phyloP scores from a whole-genome alignment of 2,888 invertebrate species.

The Fragum sueziense region DNA sequence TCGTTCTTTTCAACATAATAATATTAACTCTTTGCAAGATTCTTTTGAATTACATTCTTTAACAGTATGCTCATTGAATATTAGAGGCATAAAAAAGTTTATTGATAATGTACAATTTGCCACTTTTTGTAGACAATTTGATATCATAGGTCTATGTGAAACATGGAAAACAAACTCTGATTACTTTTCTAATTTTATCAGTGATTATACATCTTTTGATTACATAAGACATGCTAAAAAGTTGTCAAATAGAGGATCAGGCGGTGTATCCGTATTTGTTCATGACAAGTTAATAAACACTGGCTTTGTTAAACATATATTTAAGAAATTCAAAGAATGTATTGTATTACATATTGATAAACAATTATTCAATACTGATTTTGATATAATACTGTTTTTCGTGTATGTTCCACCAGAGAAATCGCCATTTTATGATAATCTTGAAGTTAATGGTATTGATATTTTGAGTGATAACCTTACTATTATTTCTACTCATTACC shows the following conservation, averaged over 20 bases:
- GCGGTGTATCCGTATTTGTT: conserved; percentile 10
- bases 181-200: conserved; percentile 3
- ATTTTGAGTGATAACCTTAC: not conserved
- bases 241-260: not conserved
- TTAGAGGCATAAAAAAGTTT: conserved; percentile 3
- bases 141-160: conserved; percentile 1
- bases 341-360: not conserved
- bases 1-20: too few species aligned
- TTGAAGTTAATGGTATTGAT: not conserved
- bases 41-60: not conserved
- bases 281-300: not conserved
- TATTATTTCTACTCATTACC: not conserved
- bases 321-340: too few species aligned
- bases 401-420: conserved; percentile 16
- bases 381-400: conserved; percentile 11
- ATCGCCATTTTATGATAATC: too few species aligned
- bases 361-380: not conserved
- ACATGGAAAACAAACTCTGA: conserved; percentile 1
- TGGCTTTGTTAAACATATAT: not conserved
- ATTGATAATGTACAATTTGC: not conserved
- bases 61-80: conserved; percentile 5
- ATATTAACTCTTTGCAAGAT: too few species aligned
- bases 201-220: conserved; percentile 3
- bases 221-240: not conserved
- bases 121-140: not conserved